Evolutionary conservation across 2,113 vertebrate genomes (phyloP), one percentile per base, ranked within the genome.

Genomic region (Lepidothrix coronata): DNA sequence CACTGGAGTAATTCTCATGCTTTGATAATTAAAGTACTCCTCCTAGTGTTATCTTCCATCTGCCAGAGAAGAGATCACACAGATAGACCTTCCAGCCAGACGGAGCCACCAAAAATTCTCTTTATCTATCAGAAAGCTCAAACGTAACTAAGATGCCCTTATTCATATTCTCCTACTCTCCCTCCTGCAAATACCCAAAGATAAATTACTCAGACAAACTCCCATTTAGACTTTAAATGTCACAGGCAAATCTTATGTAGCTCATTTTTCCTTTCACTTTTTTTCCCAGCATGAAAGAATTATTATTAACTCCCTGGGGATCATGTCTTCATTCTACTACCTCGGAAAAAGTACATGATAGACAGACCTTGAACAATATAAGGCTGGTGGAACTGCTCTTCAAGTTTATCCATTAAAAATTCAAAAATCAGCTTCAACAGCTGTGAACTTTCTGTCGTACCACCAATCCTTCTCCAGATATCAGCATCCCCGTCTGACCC

Each of bases 1-100:
- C 83, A 85, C 71, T 84, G 58, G 63, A 93, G 57, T 81, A 72
- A 95, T 89, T 88, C 79, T 84, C 65, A 76, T 57, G 37, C 39
- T 93, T 80, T 73, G 73, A 89, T 72, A 89, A 95, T 78, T 72
- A 87, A 94, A 97, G 63, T 31, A 76, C 28, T 88, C 51, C 51
- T 96, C 79, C 79, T 57, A 44, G 74, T 81, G 74, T 74, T 93
- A 87, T 39, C 72, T 92, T 96, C 77, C 85, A 96, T 91, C 89
- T 95, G 80, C 59, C 19, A 1, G 65, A 90, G 37, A 77, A 91
- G 39, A 74, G 61, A 94, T 96, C 68, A 95, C 55, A 93, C 58
- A 92, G 67, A 89, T 6, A 79, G 58, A 88, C 48, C 72, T 93
- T 94, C 30, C 28, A 93, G 92, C 25, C 87, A 96, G 68, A 94